Evolutionary conservation across 2,888 invertebrate genomes (phyloP), one percentile per base, ranked within the genome.

Genomic region (Onchidella celtica): DNA sequence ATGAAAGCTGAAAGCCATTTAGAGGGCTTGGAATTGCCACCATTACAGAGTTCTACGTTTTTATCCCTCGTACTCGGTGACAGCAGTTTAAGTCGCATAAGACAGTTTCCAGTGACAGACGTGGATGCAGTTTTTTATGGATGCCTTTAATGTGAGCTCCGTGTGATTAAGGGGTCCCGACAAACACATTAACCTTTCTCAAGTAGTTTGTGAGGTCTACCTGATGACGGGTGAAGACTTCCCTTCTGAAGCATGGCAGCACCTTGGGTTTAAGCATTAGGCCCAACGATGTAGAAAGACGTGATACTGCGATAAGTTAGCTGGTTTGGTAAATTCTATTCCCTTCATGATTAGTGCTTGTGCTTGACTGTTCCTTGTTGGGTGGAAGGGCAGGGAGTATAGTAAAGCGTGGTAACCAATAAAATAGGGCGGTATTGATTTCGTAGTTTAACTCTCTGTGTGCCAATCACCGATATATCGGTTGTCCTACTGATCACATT

Each of bases 61-160:
- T 57, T 61, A 73, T 27, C 27, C 59, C 59, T 24, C 36, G 73
- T 59, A 73, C 73, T 27, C 38, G 1, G 38, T 73, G 73, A 73
- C 73, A 73, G 73, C 73, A 73, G 36, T 73, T 73, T 73, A 73
- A 73, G 73, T 73, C 38, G 2, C 14, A 9, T 24, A 73, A 73
- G 73, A 61, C 73, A 61, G 59, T 24, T 73, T 17, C 38, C 38
- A 27, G 9, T 11, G 47, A 47, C 47, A 47, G 9, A n/a, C n/a
- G 17, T 6, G 47, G 47, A 6, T 6, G 47, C 47, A 47, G 32
- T 73, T 72, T 57, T 34, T 57, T 3, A n/a, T n/a, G n/a, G n/a
- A n/a, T n/a, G 57, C 34, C 11, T 55, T 72, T 72, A 72, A 72
- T 59, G 36, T 34, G 11, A 11, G 38, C 14, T 27, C 27, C 24